phyloP scores from a whole-genome alignment of 2,888 invertebrate genomes.

The Caradrina kadenii region DNA sequence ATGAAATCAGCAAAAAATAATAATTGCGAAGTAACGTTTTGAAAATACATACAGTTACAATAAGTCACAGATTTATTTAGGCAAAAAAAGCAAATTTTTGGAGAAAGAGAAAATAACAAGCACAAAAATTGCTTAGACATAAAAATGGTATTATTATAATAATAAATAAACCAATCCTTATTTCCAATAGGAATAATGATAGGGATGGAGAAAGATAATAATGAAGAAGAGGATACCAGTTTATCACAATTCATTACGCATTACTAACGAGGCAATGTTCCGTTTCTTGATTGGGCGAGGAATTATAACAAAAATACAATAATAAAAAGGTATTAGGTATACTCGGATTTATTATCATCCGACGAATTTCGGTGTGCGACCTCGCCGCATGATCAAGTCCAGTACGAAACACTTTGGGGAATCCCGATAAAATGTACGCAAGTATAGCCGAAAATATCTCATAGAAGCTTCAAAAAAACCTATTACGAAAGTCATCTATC shows the following conservation, averaged over 20 bases:
- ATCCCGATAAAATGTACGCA: constrained; percentile 8
- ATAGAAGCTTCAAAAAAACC: no score
- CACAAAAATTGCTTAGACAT: no score
- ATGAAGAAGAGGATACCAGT: constrained; percentile 9
- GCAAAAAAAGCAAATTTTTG: background rate
- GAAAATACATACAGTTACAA: constrained; percentile 1
- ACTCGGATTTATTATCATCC: constrained; percentile 10
- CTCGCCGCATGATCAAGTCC: constrained; percentile 1
- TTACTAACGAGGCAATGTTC: constrained; percentile 31
- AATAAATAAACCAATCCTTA: background rate
- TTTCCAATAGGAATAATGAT: background rate
- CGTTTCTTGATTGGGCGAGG: constrained; percentile 33
- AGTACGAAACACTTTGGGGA: constrained; percentile 31
- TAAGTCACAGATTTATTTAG: constrained; percentile 8
- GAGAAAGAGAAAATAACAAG: background rate
- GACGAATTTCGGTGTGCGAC: constrained; percentile 10
- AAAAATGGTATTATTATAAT: background rate
- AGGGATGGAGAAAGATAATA: constrained; percentile 24
- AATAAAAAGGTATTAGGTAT: background rate
- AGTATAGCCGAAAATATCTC: background rate
- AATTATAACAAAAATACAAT: constrained; percentile 5
- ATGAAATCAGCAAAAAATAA: background rate
- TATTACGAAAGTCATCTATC: no score
- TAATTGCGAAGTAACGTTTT: no score
- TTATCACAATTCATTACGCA: constrained; percentile 34